Conservation (phyloP, 2,113 vertebrate genomes). For the Dendrocopos noguchii region DNA sequence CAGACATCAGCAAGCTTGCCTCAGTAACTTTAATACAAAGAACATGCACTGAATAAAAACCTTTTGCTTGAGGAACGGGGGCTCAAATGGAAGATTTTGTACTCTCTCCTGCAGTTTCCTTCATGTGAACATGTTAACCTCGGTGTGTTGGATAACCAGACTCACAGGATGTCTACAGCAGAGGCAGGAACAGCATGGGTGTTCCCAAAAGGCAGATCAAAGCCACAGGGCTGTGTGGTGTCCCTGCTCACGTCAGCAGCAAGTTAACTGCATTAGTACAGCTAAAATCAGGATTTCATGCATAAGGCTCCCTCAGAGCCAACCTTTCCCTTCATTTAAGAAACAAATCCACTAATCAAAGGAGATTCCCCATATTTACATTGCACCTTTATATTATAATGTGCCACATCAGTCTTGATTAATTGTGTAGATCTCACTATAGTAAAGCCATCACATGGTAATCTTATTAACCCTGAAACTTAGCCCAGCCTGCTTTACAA, state of each 20-base stretch:
- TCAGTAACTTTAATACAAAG: constrained; percentile 34
- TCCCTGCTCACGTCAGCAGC: not conserved
- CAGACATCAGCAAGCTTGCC: constrained; percentile 28
- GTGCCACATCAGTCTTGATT: not conserved
- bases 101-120: not conserved
- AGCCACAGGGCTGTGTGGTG: not conserved
- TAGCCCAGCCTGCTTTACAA: not conserved
- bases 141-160: not conserved
- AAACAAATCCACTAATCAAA: not conserved
- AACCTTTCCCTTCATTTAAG: not conserved
- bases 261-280: not conserved
- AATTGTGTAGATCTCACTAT: not conserved
- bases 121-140: not conserved
- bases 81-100: not conserved
- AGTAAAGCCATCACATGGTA: not conserved
- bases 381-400: not conserved
- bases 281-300: not conserved
- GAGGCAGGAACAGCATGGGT: not conserved
- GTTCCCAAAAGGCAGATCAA: not conserved
- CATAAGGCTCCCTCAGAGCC: not conserved
- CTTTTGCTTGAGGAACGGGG: not conserved
- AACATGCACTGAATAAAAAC: constrained; percentile 15
- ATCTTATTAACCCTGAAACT: not conserved
- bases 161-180: not conserved
- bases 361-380: not conserved